Evolutionary conservation across 2,113 vertebrate species (phyloP).

Genomic region (Electrona antarctica): DNA sequence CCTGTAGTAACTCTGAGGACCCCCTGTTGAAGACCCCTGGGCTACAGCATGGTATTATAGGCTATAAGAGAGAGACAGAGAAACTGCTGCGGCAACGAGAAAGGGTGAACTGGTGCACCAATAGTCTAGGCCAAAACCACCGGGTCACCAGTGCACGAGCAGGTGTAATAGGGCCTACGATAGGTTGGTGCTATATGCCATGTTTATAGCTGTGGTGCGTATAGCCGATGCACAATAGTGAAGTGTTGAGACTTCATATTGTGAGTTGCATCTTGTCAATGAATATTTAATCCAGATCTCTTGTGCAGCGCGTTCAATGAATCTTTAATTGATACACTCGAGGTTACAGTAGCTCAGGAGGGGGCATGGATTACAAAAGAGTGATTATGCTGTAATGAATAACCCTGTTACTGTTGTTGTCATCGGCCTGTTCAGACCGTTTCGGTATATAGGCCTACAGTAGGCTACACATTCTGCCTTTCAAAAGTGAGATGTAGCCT

Average conservation of each 20-base stretch:
- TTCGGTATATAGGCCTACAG: background rate
- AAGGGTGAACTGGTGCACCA: too few relatives aligned
- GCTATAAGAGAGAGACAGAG: too few relatives aligned
- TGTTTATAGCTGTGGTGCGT: slow-evolving; percentile 8
- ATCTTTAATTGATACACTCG: slow-evolving; percentile 68
- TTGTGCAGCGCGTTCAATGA: slow-evolving; percentile 49
- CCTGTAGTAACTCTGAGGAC: too few relatives aligned
- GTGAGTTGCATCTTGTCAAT: slow-evolving; percentile 58
- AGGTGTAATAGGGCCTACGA: too few relatives aligned
- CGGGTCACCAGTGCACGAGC: too few relatives aligned
- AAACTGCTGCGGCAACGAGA: too few relatives aligned
- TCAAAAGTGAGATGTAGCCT: slow-evolving; percentile 18
- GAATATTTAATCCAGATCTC: slow-evolving; percentile 68
- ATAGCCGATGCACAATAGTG: slow-evolving; percentile 5
- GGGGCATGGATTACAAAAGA: slow-evolving; percentile 56
- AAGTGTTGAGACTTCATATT: slow-evolving; percentile 51
- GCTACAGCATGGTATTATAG: too few relatives aligned
- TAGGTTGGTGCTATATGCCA: slow-evolving; percentile 16
- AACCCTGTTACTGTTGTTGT: slow-evolving; percentile 36
- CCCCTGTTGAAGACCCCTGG: too few relatives aligned
- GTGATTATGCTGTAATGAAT: slow-evolving; percentile 53
- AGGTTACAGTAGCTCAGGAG: slow-evolving; percentile 40
- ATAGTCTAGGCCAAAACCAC: too few relatives aligned
- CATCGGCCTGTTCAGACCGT: slow-evolving; percentile 19
- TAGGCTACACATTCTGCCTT: slow-evolving; percentile 16